Conservation (phyloP, 2,113 vertebrate genomes). For the Hystrix brachyura region DNA sequence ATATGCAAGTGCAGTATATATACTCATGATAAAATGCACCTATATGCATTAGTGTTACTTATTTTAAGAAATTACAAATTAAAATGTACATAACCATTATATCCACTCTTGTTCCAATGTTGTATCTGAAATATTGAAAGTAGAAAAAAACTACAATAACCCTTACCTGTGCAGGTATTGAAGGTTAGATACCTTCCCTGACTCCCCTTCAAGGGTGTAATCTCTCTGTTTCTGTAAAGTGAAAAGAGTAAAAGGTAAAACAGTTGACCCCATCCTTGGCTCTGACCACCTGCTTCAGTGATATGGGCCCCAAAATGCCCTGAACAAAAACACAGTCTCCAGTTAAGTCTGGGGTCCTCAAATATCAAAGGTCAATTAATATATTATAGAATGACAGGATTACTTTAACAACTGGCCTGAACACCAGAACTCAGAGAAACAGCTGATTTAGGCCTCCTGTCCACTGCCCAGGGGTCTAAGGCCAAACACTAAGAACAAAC, state of each 20-base stretch:
- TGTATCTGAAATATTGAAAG: neutral
- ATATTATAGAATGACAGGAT: neutral
- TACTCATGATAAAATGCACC: neutral
- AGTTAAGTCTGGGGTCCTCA: neutral
- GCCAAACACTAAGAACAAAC: neutral
- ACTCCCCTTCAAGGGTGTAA: constrained; percentile 91
- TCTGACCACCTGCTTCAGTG: neutral
- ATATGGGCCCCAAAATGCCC: neutral
- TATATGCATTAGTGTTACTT: neutral
- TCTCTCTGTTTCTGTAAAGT: constrained; percentile 95
- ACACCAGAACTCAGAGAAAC: neutral
- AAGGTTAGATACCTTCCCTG: constrained; percentile 96
- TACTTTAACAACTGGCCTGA: neutral
- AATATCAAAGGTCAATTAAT: neutral
- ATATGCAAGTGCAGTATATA: neutral
- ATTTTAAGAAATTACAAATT: neutral
- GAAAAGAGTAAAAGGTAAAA: constrained; percentile 57
- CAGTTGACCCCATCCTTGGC: neutral
- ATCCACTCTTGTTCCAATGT: neutral
- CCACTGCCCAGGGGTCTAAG: neutral
- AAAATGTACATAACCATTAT: neutral
- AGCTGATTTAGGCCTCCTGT: neutral
- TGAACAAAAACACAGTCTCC: neutral
- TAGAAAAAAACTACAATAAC: neutral
- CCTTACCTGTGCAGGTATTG: constrained; percentile 98